These are phyloP conservation scores for Electrona antarctica DNA, from an alignment of 2,113 vertebrate species.

Conservation along the genomic window DNA sequence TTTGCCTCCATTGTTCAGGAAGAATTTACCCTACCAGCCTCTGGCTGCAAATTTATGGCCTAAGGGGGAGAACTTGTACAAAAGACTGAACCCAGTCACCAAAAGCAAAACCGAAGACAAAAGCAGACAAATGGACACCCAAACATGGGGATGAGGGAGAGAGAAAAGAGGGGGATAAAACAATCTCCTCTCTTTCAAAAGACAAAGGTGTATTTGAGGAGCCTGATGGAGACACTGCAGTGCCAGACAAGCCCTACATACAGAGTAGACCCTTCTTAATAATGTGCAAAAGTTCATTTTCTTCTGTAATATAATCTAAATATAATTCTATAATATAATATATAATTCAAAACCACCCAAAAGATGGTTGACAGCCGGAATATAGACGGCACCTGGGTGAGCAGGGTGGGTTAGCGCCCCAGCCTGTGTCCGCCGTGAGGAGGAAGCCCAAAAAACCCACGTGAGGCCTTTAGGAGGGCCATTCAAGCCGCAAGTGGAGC, in stretches of 20 bases:
- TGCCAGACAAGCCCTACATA: constrained; percentile 31
- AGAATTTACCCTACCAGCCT: constrained; percentile 17
- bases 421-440: too few relatives aligned
- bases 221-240: constrained; percentile 22
- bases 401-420: too few relatives aligned
- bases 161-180: not conserved
- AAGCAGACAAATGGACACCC: not conserved
- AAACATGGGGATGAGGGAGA: not conserved
- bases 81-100: not conserved
- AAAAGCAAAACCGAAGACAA: not conserved
- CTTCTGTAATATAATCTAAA: too few relatives aligned
- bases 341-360: too few relatives aligned
- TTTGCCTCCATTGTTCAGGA: not conserved
- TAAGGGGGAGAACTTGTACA: constrained; percentile 29
- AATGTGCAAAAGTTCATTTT: too few relatives aligned
- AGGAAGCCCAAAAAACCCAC: too few relatives aligned
- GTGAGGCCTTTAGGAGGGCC: too few relatives aligned
- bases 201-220: constrained; percentile 28
- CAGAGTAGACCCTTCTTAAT: too few relatives aligned
- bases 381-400: too few relatives aligned
- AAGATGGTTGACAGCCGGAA: too few relatives aligned
- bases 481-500: too few relatives aligned
- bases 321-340: too few relatives aligned
- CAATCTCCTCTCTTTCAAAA: not conserved
- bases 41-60: constrained; percentile 36